Base-by-base conservation (phyloP, 2,113 vertebrate species). In the Rhagologus leucostigma region DNA sequence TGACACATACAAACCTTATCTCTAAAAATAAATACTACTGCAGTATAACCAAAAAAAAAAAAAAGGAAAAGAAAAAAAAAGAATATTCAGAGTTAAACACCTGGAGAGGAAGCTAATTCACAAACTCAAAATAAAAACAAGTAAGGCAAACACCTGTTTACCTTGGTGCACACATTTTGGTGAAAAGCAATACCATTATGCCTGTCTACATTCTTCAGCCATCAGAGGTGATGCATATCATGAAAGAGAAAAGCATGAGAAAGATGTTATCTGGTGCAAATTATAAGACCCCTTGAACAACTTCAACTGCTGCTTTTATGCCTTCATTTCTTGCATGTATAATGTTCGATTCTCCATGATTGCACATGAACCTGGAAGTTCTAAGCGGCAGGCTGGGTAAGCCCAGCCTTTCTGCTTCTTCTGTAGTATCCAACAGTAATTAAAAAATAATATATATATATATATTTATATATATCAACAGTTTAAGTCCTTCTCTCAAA, bases 161-260 rank as follows among this genome's bases (percentile, higher is more conserved):
- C 98, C 98, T 97, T 94, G 87, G 96, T 96, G 97, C 93, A 97
- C 95, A 96, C 89, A 93, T 98, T 98, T 97, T 98, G 98, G 98
- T 98, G 98, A 98, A 96, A 98, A 98, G 98, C 98, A 98, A 97
- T 97, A 97, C 98, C 97, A 90, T 97, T 98, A 98, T 94, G 98
- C 98, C 98, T 98, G 98, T 98, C 98, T 99, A 99, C 99, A 99
- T 99, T 99, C 99, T 98, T 99, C 97, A 98, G 99, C 99, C 98
- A 98, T 99, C 98, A 97, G 97, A 98, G 98, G 98, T 98, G 98
- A 97, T 96, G 96, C 96, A 92, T 89, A 97, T 84, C 94, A 98
- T 98, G 95, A 98, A 98, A 97, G 97, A 96, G 95, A 95, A 97
- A 97, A 97, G 96, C 96, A 97, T 95, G 97, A 96, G 75, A 94